Evolutionary conservation across 2,888 invertebrate genomes (phyloP), one percentile per base, ranked within the genome.

Genomic region (Parnassius glacialis): DNA sequence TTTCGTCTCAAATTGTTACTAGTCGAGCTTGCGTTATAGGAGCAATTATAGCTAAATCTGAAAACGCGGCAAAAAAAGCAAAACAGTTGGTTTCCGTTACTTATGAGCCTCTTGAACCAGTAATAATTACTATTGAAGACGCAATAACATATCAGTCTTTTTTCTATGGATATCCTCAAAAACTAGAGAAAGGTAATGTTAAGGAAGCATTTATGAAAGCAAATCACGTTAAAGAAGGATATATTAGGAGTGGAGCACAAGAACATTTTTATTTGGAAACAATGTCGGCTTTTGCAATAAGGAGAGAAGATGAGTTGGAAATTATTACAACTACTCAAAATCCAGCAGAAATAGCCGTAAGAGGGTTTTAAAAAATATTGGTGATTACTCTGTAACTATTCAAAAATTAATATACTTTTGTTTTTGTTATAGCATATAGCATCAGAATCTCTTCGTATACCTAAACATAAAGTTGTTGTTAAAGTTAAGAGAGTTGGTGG

Each of bases 191-290:
- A 70, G 96, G 98, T 0, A 92, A 97, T 76, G 85, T 94, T 0
- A 93, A 94, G 0, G 81, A 91, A 66, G 95, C 92, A 0, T 94
- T 98, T 65, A 74, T 83, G n/a, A 88, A 92, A 60, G 93, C 96
- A 2, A 94, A 94, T 16, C 92, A 95, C 78, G 80, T 94, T 12
- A 71, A 95, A 47, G 94, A 95, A 79, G 97, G 96, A 0, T 93
- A 94, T 71, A 86, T 94, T 58, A 89, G 94, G 74, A 94, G 93
- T 64, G 96, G 96, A 3, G 96, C 95, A 0, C 97, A 98, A 81
- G 97, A 97, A 79, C 98, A 98, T 80, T 97, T 98, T 85, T 98
- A 97, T 81, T 84, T 98, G 71, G 98, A 98, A 87, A 96, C 97
- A 0, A 93, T 95, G 43, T 92, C 93, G 44, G 88, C 93, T 12